phyloP scores from a whole-genome alignment of 2,888 invertebrate species.

The Hirudinaria manillensis region DNA sequence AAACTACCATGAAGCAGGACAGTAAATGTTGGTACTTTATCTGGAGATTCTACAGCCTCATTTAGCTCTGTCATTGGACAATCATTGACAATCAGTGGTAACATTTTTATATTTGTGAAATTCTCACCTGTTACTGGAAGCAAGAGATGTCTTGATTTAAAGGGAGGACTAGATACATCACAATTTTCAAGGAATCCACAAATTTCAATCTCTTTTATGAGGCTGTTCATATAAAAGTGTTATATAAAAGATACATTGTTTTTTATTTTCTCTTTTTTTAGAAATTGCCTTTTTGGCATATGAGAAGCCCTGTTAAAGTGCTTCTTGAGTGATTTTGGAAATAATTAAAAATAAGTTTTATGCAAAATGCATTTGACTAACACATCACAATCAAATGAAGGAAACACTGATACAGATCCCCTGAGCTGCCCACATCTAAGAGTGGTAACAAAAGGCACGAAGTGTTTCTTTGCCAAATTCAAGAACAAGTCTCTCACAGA shows the following conservation, averaged over 20 bases:
- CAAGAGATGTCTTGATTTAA: constrained; percentile 80
- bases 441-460: constrained; percentile 67
- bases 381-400: constrained; percentile 61
- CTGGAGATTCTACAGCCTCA: constrained; percentile 39
- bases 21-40: constrained; percentile 77
- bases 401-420: constrained; percentile 68
- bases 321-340: no score
- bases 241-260: no score
- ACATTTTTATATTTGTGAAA: neutral
- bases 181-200: constrained; percentile 80
- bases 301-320: no score
- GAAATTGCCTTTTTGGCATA: no score
- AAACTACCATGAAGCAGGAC: constrained; percentile 85
- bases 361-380: neutral
- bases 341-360: no score
- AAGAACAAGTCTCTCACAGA: constrained; percentile 61
- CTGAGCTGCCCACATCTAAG: constrained; percentile 71
- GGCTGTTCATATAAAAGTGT: no score
- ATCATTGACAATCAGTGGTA: neutral
- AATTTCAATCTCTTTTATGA: constrained; percentile 59
- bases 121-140: constrained; percentile 60
- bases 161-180: constrained; percentile 84
- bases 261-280: no score
- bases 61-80: neutral
- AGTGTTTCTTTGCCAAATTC: constrained; percentile 68